Conservation (phyloP, 2,113 vertebrate species). For the Aleadryas rufinucha region DNA sequence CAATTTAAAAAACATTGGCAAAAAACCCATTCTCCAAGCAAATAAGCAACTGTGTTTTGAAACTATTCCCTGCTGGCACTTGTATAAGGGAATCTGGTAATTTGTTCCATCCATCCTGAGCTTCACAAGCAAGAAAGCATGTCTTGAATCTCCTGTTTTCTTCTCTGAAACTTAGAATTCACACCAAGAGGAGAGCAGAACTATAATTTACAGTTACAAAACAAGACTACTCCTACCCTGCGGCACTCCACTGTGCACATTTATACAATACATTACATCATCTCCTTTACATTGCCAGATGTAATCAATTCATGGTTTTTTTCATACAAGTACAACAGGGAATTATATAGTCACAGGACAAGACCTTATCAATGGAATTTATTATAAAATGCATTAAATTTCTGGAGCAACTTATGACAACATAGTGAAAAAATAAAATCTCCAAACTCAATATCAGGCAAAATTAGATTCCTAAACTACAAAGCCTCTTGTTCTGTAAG, state of each 20-base stretch:
- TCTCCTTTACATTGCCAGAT: slow-evolving; percentile 40
- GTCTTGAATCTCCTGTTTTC: slow-evolving; percentile 36
- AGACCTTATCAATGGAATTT: not conserved
- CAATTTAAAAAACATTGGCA: slow-evolving; percentile 56
- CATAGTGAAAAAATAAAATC: not conserved
- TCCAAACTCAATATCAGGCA: not conserved
- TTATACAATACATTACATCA: slow-evolving; percentile 42
- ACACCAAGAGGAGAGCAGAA: slow-evolving; percentile 45
- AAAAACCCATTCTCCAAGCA: slow-evolving; percentile 33
- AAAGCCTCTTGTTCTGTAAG: not conserved
- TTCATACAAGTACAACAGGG: not conserved
- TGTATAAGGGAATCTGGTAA: slow-evolving; percentile 62
- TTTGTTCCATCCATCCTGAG: slow-evolving; percentile 40
- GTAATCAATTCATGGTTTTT: slow-evolving; percentile 16
- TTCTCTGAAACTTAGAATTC: slow-evolving; percentile 36
- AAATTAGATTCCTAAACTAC: not conserved
- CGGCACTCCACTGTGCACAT: slow-evolving; percentile 6
- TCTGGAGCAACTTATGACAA: not conserved
- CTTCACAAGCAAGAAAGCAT: slow-evolving; percentile 26
- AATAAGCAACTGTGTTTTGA: slow-evolving; percentile 60
- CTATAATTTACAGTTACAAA: slow-evolving; percentile 50
- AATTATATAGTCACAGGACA: not conserved
- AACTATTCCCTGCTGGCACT: slow-evolving; percentile 49
- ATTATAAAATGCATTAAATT: slow-evolving; percentile 26
- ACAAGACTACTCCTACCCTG: slow-evolving; percentile 4